Conservation (phyloP, 2,888 invertebrate genomes). For the Heteromyza rotundicornis region DNA sequence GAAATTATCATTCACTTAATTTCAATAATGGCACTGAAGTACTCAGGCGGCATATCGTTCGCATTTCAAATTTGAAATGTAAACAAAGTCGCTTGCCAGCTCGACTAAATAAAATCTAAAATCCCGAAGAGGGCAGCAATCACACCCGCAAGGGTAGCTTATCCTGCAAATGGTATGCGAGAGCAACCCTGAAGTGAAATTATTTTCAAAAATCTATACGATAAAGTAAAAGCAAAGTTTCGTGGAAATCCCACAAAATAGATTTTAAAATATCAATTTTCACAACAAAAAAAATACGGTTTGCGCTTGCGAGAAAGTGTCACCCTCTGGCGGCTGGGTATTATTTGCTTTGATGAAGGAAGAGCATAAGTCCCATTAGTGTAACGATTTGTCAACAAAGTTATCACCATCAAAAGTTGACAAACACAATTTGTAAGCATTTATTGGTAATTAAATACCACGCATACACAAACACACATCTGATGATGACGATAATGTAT, state of each 20-base stretch:
- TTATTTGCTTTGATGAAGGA: not conserved
- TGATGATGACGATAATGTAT: too few species aligned
- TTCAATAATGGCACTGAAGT: constrained; percentile 51
- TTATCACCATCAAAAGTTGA: constrained; percentile 28
- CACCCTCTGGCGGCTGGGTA: not conserved
- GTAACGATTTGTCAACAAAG: constrained; percentile 35
- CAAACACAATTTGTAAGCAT: constrained; percentile 44
- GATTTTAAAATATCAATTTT: not conserved
- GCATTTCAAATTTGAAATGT: constrained; percentile 37
- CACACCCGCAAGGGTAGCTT: constrained; percentile 11
- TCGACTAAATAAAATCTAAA: constrained; percentile 17
- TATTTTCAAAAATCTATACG: not conserved
- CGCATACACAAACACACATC: too few species aligned
- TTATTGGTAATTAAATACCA: constrained; percentile 36
- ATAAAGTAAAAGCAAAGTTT: too few species aligned
- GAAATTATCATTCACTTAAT: constrained; percentile 54
- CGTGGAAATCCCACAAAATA: not conserved
- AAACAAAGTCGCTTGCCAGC: constrained; percentile 37
- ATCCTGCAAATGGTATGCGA: too few species aligned
- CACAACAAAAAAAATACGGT: not conserved
- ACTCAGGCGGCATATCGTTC: constrained; percentile 30
- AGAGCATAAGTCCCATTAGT: constrained; percentile 49
- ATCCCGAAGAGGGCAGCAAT: not conserved
- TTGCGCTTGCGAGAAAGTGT: not conserved
- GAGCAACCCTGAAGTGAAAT: not conserved